Base-by-base conservation (phyloP, 2,888 invertebrate genomes). In the Pterobdella sp. region DNA sequence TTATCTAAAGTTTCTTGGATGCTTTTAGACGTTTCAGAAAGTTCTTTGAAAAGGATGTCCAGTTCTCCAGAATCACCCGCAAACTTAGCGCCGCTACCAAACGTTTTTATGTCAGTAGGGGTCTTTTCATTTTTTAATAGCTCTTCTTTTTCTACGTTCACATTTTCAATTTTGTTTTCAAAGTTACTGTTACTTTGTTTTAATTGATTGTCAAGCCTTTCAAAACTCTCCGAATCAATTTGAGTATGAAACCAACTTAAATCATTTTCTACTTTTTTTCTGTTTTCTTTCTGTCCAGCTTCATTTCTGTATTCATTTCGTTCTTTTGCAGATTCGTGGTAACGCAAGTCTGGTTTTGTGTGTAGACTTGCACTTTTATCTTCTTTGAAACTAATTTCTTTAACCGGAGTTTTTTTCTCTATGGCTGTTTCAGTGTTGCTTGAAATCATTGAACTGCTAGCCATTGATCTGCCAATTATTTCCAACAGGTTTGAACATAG, bases 11-110 rank as follows among this genome's bases (percentile, higher is more conserved):
- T 63, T 34, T 63, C 56, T 63, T 71, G 71, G 26, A 71, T 71
- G 63, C 56, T 52, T 34, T 63, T 56, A 1, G 71, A 71, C 1
- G 71, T 63, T 63, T 71, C 71, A 1, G 71, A 71, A 1, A 71
- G 36, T 26, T 71, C 60, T 63, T 71, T 52, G 31, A 71, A 71
- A 34, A 71, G 56, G n/a, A 35, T 29, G 63, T 71, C 71, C 22
- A 71, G 63, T 52, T 71, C 71, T 4, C 36, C 56, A 18, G 71
- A 34, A 0, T 52, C 52, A 34, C 34, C 65, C 14, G 10, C 35
- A 29, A 56, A 56, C 7, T 4, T 56, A 7, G 18, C 10, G 26
- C 10, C 4, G 4, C n/a, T 56, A 26, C n/a, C n/a, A 3, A 26
- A 26, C 26, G 60, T 56, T 22, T 42, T 42, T 42, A 22, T 14